Conservation (phyloP, 2,113 vertebrate species). For the Oriolus oriolus region DNA sequence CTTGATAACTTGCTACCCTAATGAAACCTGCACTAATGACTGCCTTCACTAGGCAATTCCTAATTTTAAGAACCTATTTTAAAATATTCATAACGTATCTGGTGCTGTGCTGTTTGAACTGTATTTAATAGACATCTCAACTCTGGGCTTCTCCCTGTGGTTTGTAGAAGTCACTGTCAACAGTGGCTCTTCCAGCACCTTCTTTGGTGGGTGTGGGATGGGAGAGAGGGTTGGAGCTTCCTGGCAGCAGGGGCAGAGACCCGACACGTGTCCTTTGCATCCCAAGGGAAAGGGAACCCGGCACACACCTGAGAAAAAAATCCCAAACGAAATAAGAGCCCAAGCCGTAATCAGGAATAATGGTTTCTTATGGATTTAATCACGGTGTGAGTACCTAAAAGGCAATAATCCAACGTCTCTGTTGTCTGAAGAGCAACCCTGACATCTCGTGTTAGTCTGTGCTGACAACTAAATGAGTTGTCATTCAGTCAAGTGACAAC, state of each 20-base stretch:
- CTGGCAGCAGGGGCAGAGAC: not conserved
- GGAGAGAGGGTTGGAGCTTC: not conserved
- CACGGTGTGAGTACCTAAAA: not conserved
- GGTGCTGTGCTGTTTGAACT: not conserved
- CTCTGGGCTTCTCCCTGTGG: not conserved
- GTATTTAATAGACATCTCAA: not conserved
- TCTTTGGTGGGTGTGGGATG: not conserved
- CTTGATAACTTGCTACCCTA: not conserved
- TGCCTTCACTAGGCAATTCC: not conserved
- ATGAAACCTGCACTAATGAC: constrained; percentile 42
- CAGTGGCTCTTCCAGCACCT: not conserved
- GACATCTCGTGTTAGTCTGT: not conserved
- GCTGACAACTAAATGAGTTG: not conserved
- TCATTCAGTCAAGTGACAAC: not conserved
- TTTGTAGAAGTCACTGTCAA: not conserved
- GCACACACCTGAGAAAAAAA: not conserved
- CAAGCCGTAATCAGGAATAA: not conserved
- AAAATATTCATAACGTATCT: constrained; percentile 37
- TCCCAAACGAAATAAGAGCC: not conserved
- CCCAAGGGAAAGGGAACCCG: rapidly evolving
- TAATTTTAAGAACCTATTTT: constrained; percentile 32
- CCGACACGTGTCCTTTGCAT: rapidly evolving
- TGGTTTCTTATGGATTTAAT: not conserved
- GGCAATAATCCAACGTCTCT: rapidly evolving
- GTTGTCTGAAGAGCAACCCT: not conserved